Conservation (phyloP, 2,113 vertebrate genomes). For the Pipa parva region DNA sequence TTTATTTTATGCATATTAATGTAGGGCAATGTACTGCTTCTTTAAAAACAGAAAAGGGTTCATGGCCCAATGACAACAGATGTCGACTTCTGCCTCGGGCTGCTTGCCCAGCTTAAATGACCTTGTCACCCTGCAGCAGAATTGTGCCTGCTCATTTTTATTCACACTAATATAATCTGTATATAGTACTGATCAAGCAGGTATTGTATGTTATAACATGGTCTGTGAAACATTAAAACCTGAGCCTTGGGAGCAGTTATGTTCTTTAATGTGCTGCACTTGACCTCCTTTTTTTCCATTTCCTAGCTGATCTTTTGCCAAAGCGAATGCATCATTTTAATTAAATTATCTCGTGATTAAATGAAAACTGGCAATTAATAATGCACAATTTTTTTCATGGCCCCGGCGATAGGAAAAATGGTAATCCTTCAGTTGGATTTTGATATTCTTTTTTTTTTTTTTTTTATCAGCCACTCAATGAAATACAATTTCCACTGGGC, state of each 20-base stretch:
- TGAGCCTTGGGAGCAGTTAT: slow-evolving; percentile 16
- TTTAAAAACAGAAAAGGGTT: not conserved
- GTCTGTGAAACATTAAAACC: slow-evolving; percentile 17
- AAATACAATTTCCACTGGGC: too few species aligned
- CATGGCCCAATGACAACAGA: too few species aligned
- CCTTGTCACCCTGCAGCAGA: not conserved
- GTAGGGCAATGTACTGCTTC: too few species aligned
- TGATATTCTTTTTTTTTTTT: not conserved
- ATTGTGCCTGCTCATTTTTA: not conserved
- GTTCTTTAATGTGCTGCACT: slow-evolving; percentile 11
- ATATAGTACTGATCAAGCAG: slow-evolving; percentile 6
- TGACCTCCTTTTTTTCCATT: slow-evolving; percentile 23
- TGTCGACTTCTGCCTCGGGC: too few species aligned
- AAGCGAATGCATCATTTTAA: slow-evolving; percentile 34
- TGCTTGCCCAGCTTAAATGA: too few species aligned
- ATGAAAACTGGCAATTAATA: slow-evolving; percentile 25
- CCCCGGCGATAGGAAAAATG: not conserved
- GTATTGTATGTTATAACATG: slow-evolving; percentile 18
- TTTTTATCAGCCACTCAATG: too few species aligned
- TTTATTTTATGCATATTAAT: too few species aligned
- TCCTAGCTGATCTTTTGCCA: slow-evolving; percentile 24
- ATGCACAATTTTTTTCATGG: slow-evolving; percentile 4
- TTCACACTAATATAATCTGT: not conserved
- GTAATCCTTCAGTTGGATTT: not conserved
- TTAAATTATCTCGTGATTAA: slow-evolving; percentile 35